A percentile compares a stretch with the other conserved stretches of the same genome.
Evolutionary conservation across 2,113 vertebrate species (phyloP).

Genomic region (Gambusia affinis): DNA sequence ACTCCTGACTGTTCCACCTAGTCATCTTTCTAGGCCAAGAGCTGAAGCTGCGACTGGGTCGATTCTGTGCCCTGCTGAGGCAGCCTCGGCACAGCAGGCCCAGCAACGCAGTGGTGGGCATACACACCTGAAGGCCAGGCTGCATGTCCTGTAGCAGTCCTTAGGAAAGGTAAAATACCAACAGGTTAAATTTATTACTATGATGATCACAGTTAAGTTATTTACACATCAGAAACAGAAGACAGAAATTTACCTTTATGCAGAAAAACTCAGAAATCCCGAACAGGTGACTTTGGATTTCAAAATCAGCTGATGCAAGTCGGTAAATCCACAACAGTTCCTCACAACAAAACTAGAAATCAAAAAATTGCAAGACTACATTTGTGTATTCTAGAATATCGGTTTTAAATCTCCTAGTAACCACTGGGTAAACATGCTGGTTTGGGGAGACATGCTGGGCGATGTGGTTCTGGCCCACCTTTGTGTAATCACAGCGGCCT

Average conservation of each 20-base stretch:
- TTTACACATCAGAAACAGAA: not conserved
- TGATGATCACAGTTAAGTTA: not conserved
- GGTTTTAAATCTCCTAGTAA: slow-evolving; percentile 41
- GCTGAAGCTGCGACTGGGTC: slow-evolving; percentile 38
- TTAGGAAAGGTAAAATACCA: slow-evolving; percentile 8
- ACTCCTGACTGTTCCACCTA: slow-evolving; percentile 60
- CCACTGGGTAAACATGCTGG: slow-evolving; percentile 55
- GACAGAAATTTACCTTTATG: slow-evolving; percentile 56
- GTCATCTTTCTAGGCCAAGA: slow-evolving; percentile 68
- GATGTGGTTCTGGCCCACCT: slow-evolving; percentile 56
- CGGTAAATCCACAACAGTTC: slow-evolving; percentile 24
- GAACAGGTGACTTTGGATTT: slow-evolving; percentile 35
- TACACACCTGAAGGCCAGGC: slow-evolving; percentile 44
- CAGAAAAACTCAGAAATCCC: slow-evolving; percentile 46
- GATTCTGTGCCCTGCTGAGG: slow-evolving; percentile 29
- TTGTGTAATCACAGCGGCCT: slow-evolving; percentile 23
- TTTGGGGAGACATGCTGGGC: slow-evolving; percentile 58
- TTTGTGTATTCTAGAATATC: slow-evolving; percentile 50
- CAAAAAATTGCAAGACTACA: slow-evolving; percentile 34
- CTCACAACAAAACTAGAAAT: slow-evolving; percentile 28
- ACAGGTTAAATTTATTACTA: not conserved
- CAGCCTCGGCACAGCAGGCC: slow-evolving; percentile 53
- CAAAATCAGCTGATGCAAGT: slow-evolving; percentile 36
- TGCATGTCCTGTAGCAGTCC: slow-evolving; percentile 59
- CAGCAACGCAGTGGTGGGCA: slow-evolving; percentile 35